Base-by-base conservation (phyloP, 2,888 invertebrate genomes). In the Acrocyrtus sp. region DNA sequence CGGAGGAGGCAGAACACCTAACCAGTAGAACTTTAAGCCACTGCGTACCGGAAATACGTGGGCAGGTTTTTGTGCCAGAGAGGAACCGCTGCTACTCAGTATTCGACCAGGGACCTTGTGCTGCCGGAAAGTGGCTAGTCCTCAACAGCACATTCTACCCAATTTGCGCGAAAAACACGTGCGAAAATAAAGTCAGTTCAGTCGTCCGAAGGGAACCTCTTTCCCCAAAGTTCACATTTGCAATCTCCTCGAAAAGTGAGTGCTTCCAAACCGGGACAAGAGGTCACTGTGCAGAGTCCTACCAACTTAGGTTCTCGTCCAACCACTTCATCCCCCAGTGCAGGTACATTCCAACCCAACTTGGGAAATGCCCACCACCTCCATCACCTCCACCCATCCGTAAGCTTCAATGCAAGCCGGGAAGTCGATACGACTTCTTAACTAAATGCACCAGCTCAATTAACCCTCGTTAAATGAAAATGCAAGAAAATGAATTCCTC, bases 71-170 rank as follows among this genome's bases (percentile, higher is more conserved):
- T 29, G 77, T 77, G n/a, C 74, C 78, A 5, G 67, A 74, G 57
- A 45, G 73, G 17, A 61, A 75, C 41, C 56, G 76, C 0, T 78
- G 78, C 54, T 78, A 63, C 41, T 73, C 74, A 10, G 74, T 69
- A 1, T 78, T 76, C 61, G 61, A 76, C 22, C 76, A 78, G 77
- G 77, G 77, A 21, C 77, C 77, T 10, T 77, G 75, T 61, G 48
- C 47, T 6, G 34, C 48, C 24, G 73, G 75, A n/a, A 75, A 75
- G 45, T 77, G 77, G 77, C 63, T 77, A 1, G 77, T 77, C 0
- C 48, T 77, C 12, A 77, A 77, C 51, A 24, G 26, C 21, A 75
- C 77, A 2, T 63, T 43, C 43, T 66, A 77, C 56, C 73, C 77
- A 10, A 54, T 77, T 19, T 77, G 77, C 63, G 65, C 60, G 19